Evolutionary conservation across 2,888 invertebrate genomes (phyloP).

Genomic region (Eledone cirrhosa): DNA sequence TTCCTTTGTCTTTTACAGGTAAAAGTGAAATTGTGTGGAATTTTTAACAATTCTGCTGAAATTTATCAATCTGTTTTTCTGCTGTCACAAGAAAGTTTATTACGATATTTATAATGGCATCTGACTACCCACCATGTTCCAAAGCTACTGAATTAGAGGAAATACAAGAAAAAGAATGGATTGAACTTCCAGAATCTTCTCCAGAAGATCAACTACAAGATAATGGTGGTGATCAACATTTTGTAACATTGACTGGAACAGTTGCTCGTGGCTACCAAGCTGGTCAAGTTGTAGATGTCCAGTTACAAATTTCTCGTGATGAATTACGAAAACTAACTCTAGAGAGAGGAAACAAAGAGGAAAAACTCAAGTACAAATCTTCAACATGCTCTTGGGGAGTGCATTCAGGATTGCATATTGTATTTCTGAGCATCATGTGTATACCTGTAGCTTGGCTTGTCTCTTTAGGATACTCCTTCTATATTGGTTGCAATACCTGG

Average conservation of each 20-base stretch:
- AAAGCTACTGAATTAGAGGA: conserved; percentile 19
- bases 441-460: conserved; percentile 75
- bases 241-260: conserved; percentile 74
- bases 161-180: conserved; percentile 36
- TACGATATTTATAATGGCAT: background rate
- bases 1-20: no score
- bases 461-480: conserved; percentile 77
- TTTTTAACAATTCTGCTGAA: no score
- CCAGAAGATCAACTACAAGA: conserved; percentile 32
- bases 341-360: conserved; percentile 33
- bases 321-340: conserved; percentile 76
- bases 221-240: conserved; percentile 36
- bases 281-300: conserved; percentile 78
- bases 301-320: conserved; percentile 77
- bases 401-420: conserved; percentile 75
- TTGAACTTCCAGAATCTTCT: conserved; percentile 36
- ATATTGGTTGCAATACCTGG: conserved; percentile 80
- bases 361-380: conserved; percentile 67
- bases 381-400: conserved; percentile 64
- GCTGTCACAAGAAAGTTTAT: no score
- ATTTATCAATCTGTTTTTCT: no score
- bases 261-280: conserved; percentile 71
- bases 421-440: conserved; percentile 74
- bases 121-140: background rate
- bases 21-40: no score